Percentiles rank a stretch among this genome's conserved stretches.
Conservation (phyloP, 64 coral and sea anemone genomes). For the Acropora tenuis region DNA sequence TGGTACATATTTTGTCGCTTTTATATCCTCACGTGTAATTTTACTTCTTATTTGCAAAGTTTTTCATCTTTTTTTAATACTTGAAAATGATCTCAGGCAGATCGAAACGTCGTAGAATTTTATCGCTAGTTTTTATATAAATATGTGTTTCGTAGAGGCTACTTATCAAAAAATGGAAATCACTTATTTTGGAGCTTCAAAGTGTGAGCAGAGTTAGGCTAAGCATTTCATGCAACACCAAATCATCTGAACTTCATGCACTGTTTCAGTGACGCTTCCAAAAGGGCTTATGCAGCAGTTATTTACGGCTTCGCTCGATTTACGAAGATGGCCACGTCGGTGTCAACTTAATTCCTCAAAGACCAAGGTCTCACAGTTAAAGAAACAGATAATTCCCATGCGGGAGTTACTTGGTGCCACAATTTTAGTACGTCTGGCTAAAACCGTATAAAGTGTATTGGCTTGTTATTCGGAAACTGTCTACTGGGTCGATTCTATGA, state of each 20-base stretch:
- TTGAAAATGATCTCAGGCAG: too few relatives aligned
- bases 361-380: not conserved
- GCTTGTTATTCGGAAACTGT: too few relatives aligned
- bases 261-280: not conserved
- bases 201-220: not conserved
- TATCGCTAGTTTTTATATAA: too few relatives aligned
- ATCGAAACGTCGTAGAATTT: too few relatives aligned
- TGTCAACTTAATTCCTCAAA: not conserved
- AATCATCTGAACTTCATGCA: not conserved
- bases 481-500: too few relatives aligned
- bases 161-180: not conserved
- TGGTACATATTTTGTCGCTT: too few relatives aligned
- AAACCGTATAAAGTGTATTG: not conserved
- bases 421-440: not conserved
- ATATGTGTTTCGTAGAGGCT: too few relatives aligned
- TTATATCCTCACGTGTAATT: too few relatives aligned
- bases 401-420: not conserved
- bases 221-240: not conserved
- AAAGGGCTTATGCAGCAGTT: not conserved
- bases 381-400: not conserved
- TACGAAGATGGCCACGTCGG: not conserved
- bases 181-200: not conserved
- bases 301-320: conserved; percentile 7
- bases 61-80: too few relatives aligned
- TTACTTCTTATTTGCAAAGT: too few relatives aligned